These are phyloP conservation scores for Crotalus helleri DNA, from an alignment of 2,113 vertebrate genomes.

Conservation along the genomic window DNA sequence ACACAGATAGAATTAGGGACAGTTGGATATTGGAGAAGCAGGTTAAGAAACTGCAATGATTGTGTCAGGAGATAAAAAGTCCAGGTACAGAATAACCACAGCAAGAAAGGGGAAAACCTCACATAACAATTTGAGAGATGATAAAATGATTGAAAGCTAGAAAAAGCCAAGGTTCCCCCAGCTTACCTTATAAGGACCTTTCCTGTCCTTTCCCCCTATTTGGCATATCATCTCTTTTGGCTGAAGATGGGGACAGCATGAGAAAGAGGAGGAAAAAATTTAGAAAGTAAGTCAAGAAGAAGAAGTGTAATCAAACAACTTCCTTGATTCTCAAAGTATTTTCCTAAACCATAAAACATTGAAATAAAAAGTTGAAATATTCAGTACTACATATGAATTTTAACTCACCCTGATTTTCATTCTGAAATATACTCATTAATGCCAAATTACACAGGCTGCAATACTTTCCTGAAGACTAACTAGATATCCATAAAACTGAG, in stretches of 20 bases:
- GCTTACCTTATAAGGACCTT: not conserved
- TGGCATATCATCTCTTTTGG: not conserved
- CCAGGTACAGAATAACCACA: not conserved
- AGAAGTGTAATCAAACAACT: not conserved
- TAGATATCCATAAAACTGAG: not conserved
- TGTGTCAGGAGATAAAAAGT: not conserved
- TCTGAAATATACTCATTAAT: not conserved
- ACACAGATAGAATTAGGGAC: not conserved
- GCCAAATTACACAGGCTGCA: not conserved
- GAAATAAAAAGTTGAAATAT: not conserved
- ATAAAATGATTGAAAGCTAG: not conserved
- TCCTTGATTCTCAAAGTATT: not conserved
- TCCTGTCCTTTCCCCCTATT: not conserved
- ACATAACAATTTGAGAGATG: not conserved
- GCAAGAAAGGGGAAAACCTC: not conserved
- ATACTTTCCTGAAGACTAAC: not conserved
- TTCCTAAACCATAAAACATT: conserved; percentile 11
- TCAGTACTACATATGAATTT: not conserved
- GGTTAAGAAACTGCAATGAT: not conserved
- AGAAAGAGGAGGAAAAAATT: not conserved
- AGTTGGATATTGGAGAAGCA: not conserved
- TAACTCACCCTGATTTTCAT: not conserved
- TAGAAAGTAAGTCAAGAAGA: not conserved
- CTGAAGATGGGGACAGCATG: not conserved
- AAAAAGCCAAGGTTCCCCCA: not conserved